Percentiles rank a stretch among this genome's conserved stretches.
Conservation (phyloP, 2,113 vertebrate species). For the Bambusicola thoracicus region DNA sequence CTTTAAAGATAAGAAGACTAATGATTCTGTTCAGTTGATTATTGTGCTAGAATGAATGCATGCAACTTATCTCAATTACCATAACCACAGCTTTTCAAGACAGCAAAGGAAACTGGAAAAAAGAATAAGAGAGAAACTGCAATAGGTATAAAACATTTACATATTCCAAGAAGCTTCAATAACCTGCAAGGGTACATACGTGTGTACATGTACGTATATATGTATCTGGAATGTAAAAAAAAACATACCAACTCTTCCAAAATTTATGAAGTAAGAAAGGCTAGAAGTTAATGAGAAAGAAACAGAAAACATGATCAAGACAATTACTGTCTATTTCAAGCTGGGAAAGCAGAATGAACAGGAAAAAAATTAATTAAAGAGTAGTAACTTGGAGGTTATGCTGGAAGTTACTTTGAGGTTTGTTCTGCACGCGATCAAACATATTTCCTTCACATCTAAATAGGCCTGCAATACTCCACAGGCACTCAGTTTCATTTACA, state of each 20-base stretch:
- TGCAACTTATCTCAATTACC: background rate
- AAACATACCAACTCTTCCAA: background rate
- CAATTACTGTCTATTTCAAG: background rate
- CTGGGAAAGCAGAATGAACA: background rate
- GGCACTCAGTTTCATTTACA: background rate
- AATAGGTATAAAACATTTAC: background rate
- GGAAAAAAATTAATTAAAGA: background rate
- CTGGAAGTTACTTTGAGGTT: background rate
- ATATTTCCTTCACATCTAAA: background rate
- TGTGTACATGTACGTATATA: background rate
- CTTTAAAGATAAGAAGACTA: conserved; percentile 69
- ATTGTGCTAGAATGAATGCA: background rate
- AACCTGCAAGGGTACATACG: fast-evolving
- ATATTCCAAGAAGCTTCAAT: background rate
- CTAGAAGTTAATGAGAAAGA: background rate
- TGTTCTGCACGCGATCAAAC: background rate
- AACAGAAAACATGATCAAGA: background rate
- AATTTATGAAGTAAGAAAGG: background rate
- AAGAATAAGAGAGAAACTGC: background rate
- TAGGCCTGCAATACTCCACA: background rate
- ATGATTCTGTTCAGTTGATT: background rate
- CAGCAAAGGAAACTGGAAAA: background rate
- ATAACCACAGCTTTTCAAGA: background rate
- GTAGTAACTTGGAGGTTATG: background rate
- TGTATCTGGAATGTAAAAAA: background rate